Conservation (phyloP, 1,140 invertebrate genomes). For the Hylyphantes graminicola region DNA sequence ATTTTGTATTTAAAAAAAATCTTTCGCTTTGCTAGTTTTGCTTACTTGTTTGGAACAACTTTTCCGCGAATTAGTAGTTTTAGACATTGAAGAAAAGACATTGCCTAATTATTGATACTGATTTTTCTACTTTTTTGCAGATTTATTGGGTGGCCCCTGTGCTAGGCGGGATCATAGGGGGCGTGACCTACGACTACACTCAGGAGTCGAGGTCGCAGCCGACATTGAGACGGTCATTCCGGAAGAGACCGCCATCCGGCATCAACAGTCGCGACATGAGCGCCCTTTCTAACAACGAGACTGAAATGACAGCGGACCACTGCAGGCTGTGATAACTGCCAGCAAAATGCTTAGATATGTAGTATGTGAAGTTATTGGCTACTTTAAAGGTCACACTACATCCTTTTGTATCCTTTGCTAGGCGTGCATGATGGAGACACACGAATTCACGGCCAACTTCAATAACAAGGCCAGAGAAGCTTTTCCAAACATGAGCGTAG, state of each 20-base stretch:
- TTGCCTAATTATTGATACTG: no score
- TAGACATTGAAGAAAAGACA: no score
- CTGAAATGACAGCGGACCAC: conserved; percentile 50
- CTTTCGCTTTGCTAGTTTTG: no score
- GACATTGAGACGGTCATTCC: conserved; percentile 26
- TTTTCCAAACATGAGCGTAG: no score
- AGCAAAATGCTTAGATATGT: not conserved
- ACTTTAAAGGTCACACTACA: not conserved
- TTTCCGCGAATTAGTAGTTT: no score
- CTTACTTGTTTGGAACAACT: no score
- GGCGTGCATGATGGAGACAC: no score
- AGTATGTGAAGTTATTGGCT: not conserved
- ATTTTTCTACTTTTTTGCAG: conserved; percentile 55
- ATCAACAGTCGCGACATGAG: conserved; percentile 17
- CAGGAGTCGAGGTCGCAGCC: conserved; percentile 27
- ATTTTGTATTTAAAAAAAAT: no score
- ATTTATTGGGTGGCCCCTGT: conserved; percentile 69
- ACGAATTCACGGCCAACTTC: no score
- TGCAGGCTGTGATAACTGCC: conserved; percentile 35
- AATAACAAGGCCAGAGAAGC: no score
- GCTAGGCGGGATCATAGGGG: conserved; percentile 65
- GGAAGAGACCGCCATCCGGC: not conserved
- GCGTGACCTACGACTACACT: conserved; percentile 64
- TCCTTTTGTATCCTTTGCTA: not conserved
- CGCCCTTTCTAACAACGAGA: conserved; percentile 52